These are phyloP conservation scores for Tipula vernalis DNA, from an alignment of 2,888 invertebrate genomes.

Conservation along the genomic window DNA sequence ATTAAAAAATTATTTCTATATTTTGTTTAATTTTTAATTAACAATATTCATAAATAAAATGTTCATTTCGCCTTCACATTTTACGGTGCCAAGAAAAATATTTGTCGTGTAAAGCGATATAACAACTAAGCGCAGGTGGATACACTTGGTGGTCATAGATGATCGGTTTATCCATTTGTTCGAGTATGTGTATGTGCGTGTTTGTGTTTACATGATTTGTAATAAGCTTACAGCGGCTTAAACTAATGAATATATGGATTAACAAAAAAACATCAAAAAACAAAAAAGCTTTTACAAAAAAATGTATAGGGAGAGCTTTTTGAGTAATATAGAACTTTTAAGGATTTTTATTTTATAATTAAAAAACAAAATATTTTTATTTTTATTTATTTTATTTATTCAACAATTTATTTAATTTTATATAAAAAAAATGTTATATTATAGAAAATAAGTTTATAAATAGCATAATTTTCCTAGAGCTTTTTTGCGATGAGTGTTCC, in stretches of 20 bases:
- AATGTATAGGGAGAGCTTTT: not conserved
- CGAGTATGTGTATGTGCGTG: not conserved
- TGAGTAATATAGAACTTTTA: slow-evolving; percentile 7
- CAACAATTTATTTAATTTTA: not conserved
- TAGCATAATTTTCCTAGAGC: not conserved
- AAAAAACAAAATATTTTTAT: not conserved
- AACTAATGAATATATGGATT: not conserved
- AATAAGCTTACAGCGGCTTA: not conserved
- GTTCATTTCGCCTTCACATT: not conserved
- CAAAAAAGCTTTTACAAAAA: slow-evolving; percentile 8
- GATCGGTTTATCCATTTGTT: not conserved
- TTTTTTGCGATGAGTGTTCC: not conserved
- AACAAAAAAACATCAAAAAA: slow-evolving; percentile 10
- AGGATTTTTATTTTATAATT: not conserved
- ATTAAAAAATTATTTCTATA: not conserved
- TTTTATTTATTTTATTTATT: not conserved
- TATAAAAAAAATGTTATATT: not conserved
- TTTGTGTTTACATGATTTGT: not conserved
- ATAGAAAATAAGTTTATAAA: not conserved
- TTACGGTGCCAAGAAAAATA: not conserved
- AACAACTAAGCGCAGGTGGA: not conserved
- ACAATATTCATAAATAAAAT: not conserved
- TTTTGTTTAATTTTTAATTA: not conserved
- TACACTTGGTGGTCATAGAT: not conserved
- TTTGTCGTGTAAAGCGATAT: not conserved